phyloP scores from a whole-genome alignment of 2,797 vertebrate species.

The Brachyalestes nurse region DNA sequence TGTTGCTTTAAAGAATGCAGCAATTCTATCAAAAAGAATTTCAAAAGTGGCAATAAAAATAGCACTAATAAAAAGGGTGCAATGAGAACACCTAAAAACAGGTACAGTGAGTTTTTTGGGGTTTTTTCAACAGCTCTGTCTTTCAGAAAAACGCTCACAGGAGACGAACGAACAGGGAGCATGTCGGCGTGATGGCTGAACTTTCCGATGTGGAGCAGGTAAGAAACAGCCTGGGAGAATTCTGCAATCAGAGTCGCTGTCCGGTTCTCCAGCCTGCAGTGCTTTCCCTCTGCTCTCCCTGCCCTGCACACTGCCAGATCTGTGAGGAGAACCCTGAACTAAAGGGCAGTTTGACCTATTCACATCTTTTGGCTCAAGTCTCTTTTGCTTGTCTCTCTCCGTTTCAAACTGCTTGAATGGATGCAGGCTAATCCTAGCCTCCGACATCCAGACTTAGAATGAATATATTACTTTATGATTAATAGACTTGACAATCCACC shows the following conservation, averaged over 20 bases:
- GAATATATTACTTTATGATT: slow-evolving; percentile 75
- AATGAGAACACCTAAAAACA: slow-evolving; percentile 1
- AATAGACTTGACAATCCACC: slow-evolving; percentile 81
- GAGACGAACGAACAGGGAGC: background rate
- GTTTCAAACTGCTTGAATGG: slow-evolving; percentile 54
- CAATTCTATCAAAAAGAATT: background rate
- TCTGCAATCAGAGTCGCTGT: slow-evolving; percentile 45
- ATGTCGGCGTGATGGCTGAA: slow-evolving; percentile 6
- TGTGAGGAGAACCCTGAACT: slow-evolving; percentile 65
- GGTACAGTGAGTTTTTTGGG: background rate
- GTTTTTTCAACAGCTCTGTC: background rate
- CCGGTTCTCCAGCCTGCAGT: slow-evolving; percentile 40
- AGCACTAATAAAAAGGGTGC: background rate
- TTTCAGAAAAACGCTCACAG: background rate
- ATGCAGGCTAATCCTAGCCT: slow-evolving; percentile 68
- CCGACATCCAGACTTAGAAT: slow-evolving; percentile 69
- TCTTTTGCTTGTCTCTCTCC: slow-evolving; percentile 63
- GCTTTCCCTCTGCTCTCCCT: slow-evolving; percentile 53
- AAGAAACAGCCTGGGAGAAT: slow-evolving; percentile 35
- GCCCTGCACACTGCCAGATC: slow-evolving; percentile 64
- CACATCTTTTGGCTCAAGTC: slow-evolving; percentile 65
- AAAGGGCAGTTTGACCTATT: slow-evolving; percentile 75
- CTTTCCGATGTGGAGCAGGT: slow-evolving; percentile 33
- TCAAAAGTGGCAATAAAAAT: background rate
- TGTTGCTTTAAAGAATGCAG: background rate